phyloP scores from a whole-genome alignment of 2,113 vertebrate species.

The Stictonetta naevosa region DNA sequence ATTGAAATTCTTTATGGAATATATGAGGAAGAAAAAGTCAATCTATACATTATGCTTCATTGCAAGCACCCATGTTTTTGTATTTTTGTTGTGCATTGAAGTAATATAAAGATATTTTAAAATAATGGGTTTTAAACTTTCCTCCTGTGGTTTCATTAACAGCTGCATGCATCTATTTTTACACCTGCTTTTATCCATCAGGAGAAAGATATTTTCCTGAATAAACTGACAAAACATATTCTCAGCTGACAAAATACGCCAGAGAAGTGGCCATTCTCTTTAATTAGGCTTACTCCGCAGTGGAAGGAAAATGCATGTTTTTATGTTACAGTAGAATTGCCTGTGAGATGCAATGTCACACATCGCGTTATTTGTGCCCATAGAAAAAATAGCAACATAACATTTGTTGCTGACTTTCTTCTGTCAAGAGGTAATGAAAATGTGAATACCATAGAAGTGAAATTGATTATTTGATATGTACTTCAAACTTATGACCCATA shows the following conservation, averaged over 20 bases:
- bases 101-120: background rate
- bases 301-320: background rate
- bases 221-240: background rate
- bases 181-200: background rate
- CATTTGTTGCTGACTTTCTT: background rate
- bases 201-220: background rate
- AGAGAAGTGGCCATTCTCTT: background rate
- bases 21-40: background rate
- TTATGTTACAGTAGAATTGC: background rate
- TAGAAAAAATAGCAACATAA: background rate
- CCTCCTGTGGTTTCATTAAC: background rate
- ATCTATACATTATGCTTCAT: background rate
- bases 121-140: background rate
- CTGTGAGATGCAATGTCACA: background rate
- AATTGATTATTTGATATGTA: background rate
- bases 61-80: background rate
- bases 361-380: background rate
- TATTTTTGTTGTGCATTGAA: background rate
- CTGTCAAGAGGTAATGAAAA: background rate
- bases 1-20: background rate
- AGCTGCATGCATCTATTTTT: background rate
- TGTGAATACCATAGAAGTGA: background rate
- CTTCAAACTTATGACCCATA: background rate
- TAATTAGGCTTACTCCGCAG: background rate
- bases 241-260: background rate